These are phyloP conservation scores for Caranx ignobilis DNA, from an alignment of 2,113 vertebrate species.

Conservation along the genomic window DNA sequence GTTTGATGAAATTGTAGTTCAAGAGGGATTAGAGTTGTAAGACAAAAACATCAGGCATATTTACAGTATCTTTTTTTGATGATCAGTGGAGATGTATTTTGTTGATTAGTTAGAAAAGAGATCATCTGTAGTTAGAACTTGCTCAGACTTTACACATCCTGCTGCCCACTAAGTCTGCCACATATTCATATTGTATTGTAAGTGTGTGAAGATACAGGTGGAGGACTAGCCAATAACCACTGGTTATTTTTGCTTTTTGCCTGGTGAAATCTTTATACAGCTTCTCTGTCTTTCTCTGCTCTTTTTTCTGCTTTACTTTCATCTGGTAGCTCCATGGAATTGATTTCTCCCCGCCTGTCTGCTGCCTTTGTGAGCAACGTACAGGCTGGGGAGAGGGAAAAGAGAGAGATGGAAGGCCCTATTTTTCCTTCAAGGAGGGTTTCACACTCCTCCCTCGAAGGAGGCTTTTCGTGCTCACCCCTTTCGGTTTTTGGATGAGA, in stretches of 20 bases:
- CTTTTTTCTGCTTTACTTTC: constrained; percentile 74
- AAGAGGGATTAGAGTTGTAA: not conserved
- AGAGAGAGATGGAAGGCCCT: constrained; percentile 65
- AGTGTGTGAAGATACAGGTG: constrained; percentile 51
- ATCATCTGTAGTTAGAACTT: constrained; percentile 1
- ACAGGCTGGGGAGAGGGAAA: constrained; percentile 57
- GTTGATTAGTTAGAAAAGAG: not conserved
- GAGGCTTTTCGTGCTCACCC: constrained; percentile 70
- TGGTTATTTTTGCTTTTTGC: constrained; percentile 75
- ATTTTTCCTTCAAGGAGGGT: constrained; percentile 77
- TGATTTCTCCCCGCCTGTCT: constrained; percentile 78
- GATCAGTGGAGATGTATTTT: not conserved
- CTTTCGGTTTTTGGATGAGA: constrained; percentile 71
- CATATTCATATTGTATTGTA: constrained; percentile 47
- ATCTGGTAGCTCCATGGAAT: constrained; percentile 80
- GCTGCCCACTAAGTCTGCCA: constrained; percentile 26
- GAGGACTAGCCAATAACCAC: constrained; percentile 53
- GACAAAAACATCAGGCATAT: not conserved
- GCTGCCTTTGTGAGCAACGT: constrained; percentile 77
- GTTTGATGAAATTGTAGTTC: not conserved
- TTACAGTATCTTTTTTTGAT: no score
- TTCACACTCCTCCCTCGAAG: constrained; percentile 75
- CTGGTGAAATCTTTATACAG: constrained; percentile 65
- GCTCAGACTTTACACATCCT: constrained; percentile 2
- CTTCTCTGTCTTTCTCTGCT: constrained; percentile 58